Conservation (phyloP, 2,888 invertebrate genomes). For the Sthenelais limicola region DNA sequence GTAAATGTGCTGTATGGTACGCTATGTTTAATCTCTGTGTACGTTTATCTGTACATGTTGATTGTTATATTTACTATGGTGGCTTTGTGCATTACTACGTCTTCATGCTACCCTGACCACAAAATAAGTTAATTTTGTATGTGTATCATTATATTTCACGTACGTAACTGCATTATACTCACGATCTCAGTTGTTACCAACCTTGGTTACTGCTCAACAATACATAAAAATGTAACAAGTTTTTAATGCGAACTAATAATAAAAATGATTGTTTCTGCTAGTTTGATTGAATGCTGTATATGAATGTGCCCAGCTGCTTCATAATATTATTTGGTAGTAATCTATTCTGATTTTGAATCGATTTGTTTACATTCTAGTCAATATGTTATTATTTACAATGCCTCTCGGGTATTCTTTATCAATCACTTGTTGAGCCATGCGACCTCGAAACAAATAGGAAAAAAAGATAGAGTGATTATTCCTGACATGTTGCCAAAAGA, state of each 20-base stretch:
- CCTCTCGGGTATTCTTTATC: too few species aligned
- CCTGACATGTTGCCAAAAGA: slow-evolving; percentile 34
- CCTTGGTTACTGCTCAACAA: slow-evolving; percentile 39
- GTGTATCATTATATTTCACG: slow-evolving; percentile 39
- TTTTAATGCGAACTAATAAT: too few species aligned
- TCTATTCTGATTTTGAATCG: too few species aligned
- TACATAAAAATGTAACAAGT: too few species aligned
- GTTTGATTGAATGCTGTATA: too few species aligned
- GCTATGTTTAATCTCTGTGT: slow-evolving; percentile 7
- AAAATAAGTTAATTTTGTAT: slow-evolving; percentile 38
- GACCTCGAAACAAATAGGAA: too few species aligned
- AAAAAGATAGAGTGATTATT: slow-evolving; percentile 34
- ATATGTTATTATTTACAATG: too few species aligned
- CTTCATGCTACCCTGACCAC: slow-evolving; percentile 34
- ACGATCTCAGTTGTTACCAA: slow-evolving; percentile 33
- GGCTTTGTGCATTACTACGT: slow-evolving; percentile 28
- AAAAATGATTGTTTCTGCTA: too few species aligned
- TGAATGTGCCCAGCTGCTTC: too few species aligned
- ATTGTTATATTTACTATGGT: slow-evolving; percentile 38
- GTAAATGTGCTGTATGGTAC: slow-evolving; percentile 27
- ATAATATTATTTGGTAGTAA: too few species aligned
- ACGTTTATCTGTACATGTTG: slow-evolving; percentile 25
- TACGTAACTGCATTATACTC: slow-evolving; percentile 34
- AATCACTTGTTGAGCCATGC: too few species aligned
- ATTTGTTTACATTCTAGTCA: too few species aligned